phyloP scores from a whole-genome alignment of 2,113 vertebrate species.

The Microtus ochrogaster region DNA sequence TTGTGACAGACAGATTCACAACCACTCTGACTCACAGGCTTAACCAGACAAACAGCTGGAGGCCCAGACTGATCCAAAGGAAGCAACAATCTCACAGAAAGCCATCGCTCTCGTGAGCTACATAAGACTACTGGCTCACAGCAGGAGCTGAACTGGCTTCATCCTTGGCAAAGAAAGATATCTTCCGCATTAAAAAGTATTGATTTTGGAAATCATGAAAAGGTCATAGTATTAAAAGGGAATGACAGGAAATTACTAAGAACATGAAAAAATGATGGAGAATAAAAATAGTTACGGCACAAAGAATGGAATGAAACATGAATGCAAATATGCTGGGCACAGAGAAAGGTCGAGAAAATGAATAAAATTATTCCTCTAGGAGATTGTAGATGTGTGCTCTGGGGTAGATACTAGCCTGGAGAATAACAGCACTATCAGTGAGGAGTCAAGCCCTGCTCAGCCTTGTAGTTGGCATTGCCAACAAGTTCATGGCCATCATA shows the following conservation, averaged over 20 bases:
- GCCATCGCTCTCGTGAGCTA: neutral
- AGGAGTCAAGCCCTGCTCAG: neutral
- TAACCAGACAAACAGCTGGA: neutral
- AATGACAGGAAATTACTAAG: neutral
- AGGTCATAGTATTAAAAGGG: constrained; percentile 27
- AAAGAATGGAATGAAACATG: constrained; percentile 23
- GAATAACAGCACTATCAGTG: neutral
- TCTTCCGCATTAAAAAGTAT: neutral
- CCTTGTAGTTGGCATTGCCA: neutral
- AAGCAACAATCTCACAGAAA: neutral
- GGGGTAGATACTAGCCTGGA: neutral
- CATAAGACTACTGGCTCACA: neutral
- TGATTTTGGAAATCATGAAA: constrained; percentile 45
- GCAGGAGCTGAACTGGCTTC: neutral
- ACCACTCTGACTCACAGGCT: neutral
- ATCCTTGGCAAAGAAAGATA: neutral
- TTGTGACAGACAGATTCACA: neutral
- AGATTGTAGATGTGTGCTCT: neutral
- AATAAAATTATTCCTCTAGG: neutral
- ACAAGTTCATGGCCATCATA: neutral
- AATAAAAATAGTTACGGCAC: neutral
- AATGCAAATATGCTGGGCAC: constrained; percentile 27
- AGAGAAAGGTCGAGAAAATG: neutral
- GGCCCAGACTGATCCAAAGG: too few species aligned
- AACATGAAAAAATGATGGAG: constrained; percentile 1